These are phyloP conservation scores for Criorhina ranunculi DNA, from an alignment of 2,888 invertebrate species.

Conservation along the genomic window DNA sequence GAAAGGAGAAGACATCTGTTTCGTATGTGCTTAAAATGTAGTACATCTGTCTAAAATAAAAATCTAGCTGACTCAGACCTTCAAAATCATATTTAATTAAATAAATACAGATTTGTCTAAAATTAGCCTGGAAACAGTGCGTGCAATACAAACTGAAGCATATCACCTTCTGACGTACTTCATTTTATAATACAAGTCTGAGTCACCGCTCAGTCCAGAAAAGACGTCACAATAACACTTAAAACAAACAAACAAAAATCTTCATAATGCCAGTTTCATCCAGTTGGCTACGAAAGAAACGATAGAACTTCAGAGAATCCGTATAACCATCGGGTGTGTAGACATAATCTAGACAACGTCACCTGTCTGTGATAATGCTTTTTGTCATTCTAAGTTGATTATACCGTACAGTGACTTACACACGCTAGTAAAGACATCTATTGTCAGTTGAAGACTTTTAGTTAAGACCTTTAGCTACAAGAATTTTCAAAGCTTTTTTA, in stretches of 20 bases:
- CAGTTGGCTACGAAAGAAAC: background rate
- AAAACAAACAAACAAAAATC: background rate
- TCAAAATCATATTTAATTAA: background rate
- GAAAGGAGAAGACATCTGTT: too few species aligned
- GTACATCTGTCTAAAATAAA: too few species aligned
- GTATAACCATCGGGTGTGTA: background rate
- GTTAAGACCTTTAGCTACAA: background rate
- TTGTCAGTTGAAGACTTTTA: background rate
- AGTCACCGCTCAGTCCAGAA: too few species aligned
- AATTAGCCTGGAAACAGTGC: slow-evolving; percentile 2
- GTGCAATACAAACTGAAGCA: background rate
- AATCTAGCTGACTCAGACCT: too few species aligned
- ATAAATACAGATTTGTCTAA: background rate
- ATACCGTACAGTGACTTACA: too few species aligned
- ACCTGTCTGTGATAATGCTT: background rate
- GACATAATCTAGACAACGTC: background rate
- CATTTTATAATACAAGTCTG: background rate
- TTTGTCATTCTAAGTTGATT: background rate
- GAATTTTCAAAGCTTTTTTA: background rate
- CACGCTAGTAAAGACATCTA: too few species aligned
- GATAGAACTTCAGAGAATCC: background rate
- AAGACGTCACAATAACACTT: background rate
- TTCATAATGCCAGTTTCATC: background rate
- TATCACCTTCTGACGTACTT: background rate
- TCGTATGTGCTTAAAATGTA: too few species aligned